Conservation (phyloP, 2,888 invertebrate species). For the Volucella bombylans region DNA sequence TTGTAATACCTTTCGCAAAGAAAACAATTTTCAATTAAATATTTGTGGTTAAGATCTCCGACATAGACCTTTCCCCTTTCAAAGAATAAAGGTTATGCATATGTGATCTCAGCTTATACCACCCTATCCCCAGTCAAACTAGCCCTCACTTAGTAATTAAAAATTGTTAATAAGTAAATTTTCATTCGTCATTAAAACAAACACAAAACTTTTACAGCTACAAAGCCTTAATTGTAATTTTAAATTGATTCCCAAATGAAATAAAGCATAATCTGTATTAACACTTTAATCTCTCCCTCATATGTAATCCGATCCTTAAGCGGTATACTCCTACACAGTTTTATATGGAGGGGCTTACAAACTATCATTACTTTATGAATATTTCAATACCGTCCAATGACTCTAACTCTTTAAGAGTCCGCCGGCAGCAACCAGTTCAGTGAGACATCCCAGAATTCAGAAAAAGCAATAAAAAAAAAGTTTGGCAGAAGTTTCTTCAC, state of each 20-base stretch:
- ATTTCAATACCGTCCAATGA: constrained; percentile 58
- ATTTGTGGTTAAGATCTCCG: no score
- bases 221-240: constrained; percentile 48
- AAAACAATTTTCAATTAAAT: no score
- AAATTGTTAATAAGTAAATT: not conserved
- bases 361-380: constrained; percentile 60
- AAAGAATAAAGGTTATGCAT: no score
- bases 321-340: constrained; percentile 6
- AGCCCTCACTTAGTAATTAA: no score
- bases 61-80: no score
- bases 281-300: constrained; percentile 49
- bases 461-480: constrained; percentile 47
- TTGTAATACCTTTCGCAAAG: no score
- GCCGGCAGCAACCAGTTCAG: constrained; percentile 24
- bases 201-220: not conserved
- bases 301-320: constrained; percentile 13
- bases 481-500: constrained; percentile 55
- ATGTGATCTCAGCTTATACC: no score
- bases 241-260: constrained; percentile 46
- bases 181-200: not conserved
- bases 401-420: not conserved
- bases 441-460: constrained; percentile 46
- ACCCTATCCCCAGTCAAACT: no score
- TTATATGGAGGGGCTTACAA: constrained; percentile 4
- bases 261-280: constrained; percentile 46